These are phyloP conservation scores for Cavia aperea DNA, from an alignment of 2,113 vertebrate species.

Conservation along the genomic window DNA sequence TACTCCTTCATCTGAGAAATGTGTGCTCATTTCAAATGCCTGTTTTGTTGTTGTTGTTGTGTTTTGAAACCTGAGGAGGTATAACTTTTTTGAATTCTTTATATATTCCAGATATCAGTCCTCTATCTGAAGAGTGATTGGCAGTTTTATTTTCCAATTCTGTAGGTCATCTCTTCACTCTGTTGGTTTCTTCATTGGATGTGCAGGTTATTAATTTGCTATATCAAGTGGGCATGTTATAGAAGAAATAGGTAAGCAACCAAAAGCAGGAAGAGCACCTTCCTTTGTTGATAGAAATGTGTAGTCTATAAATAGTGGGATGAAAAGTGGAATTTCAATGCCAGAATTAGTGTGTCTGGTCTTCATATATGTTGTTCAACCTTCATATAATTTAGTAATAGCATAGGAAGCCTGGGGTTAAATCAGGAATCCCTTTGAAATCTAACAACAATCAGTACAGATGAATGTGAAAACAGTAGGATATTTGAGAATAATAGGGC, in stretches of 20 bases:
- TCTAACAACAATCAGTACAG: background rate
- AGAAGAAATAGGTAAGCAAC: background rate
- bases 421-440: background rate
- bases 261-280: background rate
- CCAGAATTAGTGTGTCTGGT: background rate
- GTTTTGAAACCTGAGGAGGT: background rate
- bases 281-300: background rate
- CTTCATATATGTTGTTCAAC: background rate
- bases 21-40: background rate
- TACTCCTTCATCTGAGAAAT: background rate
- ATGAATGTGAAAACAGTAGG: background rate
- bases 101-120: background rate
- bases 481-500: background rate
- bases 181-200: background rate
- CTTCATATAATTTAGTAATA: background rate
- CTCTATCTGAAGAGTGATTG: background rate
- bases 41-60: background rate
- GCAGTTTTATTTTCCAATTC: background rate
- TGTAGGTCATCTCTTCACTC: background rate
- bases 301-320: background rate
- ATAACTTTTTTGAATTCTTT: background rate
- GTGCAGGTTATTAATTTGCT: background rate
- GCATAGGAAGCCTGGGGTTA: background rate
- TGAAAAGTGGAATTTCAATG: background rate
- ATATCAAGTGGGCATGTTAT: background rate